phyloP scores from a whole-genome alignment of 2,113 vertebrate genomes.

The Atherinomorus stipes region DNA sequence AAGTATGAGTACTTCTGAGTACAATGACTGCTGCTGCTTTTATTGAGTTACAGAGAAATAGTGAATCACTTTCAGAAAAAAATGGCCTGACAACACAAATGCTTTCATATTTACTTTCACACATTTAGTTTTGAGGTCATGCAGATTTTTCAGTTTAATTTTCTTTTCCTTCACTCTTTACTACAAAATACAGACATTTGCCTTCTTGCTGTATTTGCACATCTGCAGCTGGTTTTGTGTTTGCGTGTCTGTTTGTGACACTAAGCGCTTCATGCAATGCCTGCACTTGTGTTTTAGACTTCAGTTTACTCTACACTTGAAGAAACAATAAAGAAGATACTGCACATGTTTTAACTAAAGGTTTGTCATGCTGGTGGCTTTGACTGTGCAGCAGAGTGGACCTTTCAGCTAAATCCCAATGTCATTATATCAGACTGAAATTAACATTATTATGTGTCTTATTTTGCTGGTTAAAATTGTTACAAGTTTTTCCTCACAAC shows the following conservation, averaged over 20 bases:
- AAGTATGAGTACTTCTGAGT: neutral
- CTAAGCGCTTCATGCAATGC: neutral
- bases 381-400: neutral
- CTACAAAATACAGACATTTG: neutral
- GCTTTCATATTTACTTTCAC: neutral
- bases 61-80: neutral
- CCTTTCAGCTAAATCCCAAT: neutral
- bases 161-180: neutral
- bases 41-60: neutral
- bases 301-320: neutral
- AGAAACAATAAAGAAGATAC: neutral
- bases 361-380: neutral
- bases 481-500: no score
- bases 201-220: neutral
- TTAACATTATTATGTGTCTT: no score
- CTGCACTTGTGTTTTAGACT: neutral
- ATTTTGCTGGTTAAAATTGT: no score
- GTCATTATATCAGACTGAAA: no score
- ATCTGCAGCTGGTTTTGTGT: neutral
- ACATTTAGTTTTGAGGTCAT: neutral
- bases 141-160: neutral
- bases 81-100: neutral
- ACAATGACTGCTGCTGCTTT: neutral
- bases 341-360: neutral
- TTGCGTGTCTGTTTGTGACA: neutral